Evolutionary conservation across 2,888 invertebrate genomes (phyloP), one percentile per base, ranked within the genome.

Genomic region (Acronicta psi): DNA sequence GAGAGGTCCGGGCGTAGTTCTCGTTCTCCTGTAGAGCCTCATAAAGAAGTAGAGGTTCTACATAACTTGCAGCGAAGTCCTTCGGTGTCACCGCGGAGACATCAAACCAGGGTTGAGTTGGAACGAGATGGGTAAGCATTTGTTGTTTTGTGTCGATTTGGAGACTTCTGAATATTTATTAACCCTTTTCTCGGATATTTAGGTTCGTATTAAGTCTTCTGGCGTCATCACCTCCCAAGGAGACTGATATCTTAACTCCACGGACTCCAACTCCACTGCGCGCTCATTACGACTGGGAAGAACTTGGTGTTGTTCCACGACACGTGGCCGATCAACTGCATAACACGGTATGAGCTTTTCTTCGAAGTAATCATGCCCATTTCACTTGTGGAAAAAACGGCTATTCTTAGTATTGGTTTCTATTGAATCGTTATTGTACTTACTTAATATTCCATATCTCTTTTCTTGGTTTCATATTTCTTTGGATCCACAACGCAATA

Each of bases 51-150:
- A 25, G 96, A 96, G 81, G 95, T 96, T 9, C 86, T 96, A 31
- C 96, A 96, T 76, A 96, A 96, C 78, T 86, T 96, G 45, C 96
- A 96, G 66, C 87, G 96, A 50, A 96, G 96, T 85, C 96, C 96
- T 0, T 87, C 81, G 0, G 83, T 91, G 6, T 95, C 95, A 1
- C 95, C 95, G 0, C 88, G 94, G n/a, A 83, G 92, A 38, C 89
- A 94, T n/a, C 86, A 88, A 57, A 89, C 91, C 6, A 80, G 85
- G 20, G 75, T 94, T 53, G 79, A 92, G 72, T 69, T 95, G 73
- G 87, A 94, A 82, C 83, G 89, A 72, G 84, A 95, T 79, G 85
- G 94, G 95, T 91, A 80, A 90, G 82, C 85, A 16, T 16, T n/a
- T 29, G 5, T 20, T 29, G 14, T 17, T 0, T 3, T 23, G 23